Percentiles rank a stretch among this genome's conserved stretches.
These are phyloP conservation scores for Muschampia plurimacula DNA, from an alignment of 2,888 invertebrate genomes.

Conservation along the genomic window DNA sequence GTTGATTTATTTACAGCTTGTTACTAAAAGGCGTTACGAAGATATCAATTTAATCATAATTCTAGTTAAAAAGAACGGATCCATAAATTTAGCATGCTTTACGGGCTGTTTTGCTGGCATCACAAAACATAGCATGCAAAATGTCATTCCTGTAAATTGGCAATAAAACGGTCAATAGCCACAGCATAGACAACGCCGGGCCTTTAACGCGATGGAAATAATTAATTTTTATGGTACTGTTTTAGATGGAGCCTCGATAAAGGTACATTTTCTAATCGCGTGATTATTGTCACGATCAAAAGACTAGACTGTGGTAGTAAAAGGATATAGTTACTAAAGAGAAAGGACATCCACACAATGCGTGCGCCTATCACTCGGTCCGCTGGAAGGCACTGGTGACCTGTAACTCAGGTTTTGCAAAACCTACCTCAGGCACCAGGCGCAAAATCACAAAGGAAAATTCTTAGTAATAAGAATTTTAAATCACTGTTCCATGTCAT, in stretches of 20 bases:
- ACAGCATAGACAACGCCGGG: slow-evolving; percentile 10
- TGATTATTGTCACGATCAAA: neutral
- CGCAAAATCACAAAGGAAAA: too few species aligned
- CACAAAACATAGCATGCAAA: neutral
- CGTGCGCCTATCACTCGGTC: too few species aligned
- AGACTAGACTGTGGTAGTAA: neutral
- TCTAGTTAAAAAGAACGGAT: neutral
- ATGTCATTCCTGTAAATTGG: neutral
- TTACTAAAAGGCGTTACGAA: too few species aligned
- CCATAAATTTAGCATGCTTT: slow-evolving; percentile 24
- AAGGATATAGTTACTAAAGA: neutral
- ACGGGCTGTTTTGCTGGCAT: neutral
- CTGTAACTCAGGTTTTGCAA: too few species aligned
- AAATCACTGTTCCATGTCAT: too few species aligned
- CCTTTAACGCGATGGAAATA: slow-evolving; percentile 8
- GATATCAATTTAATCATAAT: neutral
- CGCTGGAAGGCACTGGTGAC: too few species aligned
- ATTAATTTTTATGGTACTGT: slow-evolving; percentile 32
- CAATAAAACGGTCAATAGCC: slow-evolving; percentile 3
- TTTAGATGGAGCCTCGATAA: slow-evolving; percentile 9
- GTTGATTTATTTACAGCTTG: too few species aligned
- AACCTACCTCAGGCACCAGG: too few species aligned
- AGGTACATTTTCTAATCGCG: neutral
- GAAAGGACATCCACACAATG: too few species aligned
- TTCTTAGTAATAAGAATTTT: too few species aligned